Conservation (phyloP, 2,888 invertebrate species). For the Clostera curtula region DNA sequence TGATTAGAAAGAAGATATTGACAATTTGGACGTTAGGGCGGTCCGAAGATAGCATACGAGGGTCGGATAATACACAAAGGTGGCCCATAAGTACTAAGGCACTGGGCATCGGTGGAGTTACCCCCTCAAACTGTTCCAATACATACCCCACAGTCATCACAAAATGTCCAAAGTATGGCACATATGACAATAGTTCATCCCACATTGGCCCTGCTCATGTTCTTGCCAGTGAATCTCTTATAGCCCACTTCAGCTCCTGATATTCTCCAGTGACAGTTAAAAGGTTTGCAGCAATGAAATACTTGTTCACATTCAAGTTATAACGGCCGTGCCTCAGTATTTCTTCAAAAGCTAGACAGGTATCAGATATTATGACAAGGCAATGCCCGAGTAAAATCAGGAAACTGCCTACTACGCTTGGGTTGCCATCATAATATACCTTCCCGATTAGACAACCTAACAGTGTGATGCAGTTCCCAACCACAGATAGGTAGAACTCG, state of each 20-base stretch:
- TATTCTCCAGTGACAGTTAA: slow-evolving; percentile 34
- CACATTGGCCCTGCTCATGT: slow-evolving; percentile 24
- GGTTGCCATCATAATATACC: slow-evolving; percentile 15
- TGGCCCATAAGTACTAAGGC: slow-evolving; percentile 52
- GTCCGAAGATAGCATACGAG: slow-evolving; percentile 30
- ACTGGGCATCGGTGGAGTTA: slow-evolving; percentile 48
- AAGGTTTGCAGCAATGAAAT: slow-evolving; percentile 30
- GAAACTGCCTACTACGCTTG: slow-evolving; percentile 19
- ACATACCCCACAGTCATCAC: slow-evolving; percentile 55
- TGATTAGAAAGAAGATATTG: slow-evolving; percentile 43
- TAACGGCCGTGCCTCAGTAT: slow-evolving; percentile 15
- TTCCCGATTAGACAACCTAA: slow-evolving; percentile 29
- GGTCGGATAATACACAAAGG: slow-evolving; percentile 42
- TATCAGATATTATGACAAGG: slow-evolving; percentile 24
- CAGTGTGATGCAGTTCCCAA: slow-evolving; percentile 27
- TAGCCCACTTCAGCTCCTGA: slow-evolving; percentile 28
- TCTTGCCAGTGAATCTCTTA: slow-evolving; percentile 8
- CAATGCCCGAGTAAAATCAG: slow-evolving; percentile 29
- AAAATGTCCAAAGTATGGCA: slow-evolving; percentile 48
- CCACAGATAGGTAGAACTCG: slow-evolving; percentile 27
- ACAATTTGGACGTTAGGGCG: slow-evolving; percentile 35
- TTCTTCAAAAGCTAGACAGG: slow-evolving; percentile 19
- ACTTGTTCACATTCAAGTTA: slow-evolving; percentile 23
- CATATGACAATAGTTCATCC: slow-evolving; percentile 27
- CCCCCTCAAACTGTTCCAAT: slow-evolving; percentile 41